Percentiles rank a stretch among this genome's conserved stretches.
phyloP scores from a whole-genome alignment of 2,113 vertebrate genomes.

The Osmerus eperlanus region DNA sequence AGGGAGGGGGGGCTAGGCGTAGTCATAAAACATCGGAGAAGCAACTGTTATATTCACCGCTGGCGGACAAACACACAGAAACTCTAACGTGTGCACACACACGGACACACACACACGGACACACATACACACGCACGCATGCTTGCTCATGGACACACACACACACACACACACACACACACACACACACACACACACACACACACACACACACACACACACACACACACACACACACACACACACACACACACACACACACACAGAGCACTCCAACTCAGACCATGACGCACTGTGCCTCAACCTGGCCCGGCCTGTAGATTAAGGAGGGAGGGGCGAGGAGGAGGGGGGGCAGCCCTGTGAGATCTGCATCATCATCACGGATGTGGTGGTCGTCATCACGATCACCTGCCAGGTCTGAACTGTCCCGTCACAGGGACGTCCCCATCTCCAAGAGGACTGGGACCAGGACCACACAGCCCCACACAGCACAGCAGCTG shows the following conservation, averaged over 20 bases:
- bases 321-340: no score
- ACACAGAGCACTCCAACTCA: not conserved
- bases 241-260: not conserved
- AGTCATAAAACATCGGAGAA: not conserved
- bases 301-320: no score
- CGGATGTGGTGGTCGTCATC: no score
- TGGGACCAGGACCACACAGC: no score
- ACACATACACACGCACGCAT: not conserved
- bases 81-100: not conserved
- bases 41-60: no score
- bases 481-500: not conserved
- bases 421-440: no score
- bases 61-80: not conserved
- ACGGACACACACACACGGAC: not conserved
- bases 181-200: not conserved
- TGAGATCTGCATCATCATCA: no score
- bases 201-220: no score
- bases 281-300: no score
- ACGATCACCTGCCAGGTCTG: no score
- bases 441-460: no score
- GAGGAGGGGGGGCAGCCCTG: no score
- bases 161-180: not conserved
- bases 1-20: not conserved
- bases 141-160: not conserved
- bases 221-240: not conserved